Evolutionary conservation across 2,888 invertebrate species (phyloP), one percentile per base, ranked within the genome.

Genomic region (Synanthedon tipuliformis): DNA sequence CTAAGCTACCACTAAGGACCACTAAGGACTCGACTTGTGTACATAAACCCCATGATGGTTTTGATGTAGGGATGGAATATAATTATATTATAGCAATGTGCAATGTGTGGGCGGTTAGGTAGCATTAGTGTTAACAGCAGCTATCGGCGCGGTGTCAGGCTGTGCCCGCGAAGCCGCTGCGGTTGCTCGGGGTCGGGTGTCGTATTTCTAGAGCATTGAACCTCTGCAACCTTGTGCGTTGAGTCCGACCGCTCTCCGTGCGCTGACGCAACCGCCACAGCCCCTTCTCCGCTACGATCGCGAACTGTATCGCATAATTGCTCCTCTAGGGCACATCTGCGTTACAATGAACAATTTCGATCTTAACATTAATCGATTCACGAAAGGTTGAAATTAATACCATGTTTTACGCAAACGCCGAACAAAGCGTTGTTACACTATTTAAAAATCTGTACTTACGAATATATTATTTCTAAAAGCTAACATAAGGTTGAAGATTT

Each of bases 141-240:
- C 49, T 16, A 16, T 16, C 68, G 61, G 66, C 68, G 72, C 15
- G 40, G 34, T 34, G 34, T 34, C 34, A 34, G 34, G 34, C 34
- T 34, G 34, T 41, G 12, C 10, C n/a, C 45, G 53, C 50, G 18
- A 23, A 13, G 40, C 15, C 53, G 50, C 27, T 72, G 72, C 71
- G 77, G 74, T 73, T 71, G 75, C 66, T 66, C 74, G 80, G 81
- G 85, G 83, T 84, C 84, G 81, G 74, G 75, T 79, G 72, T 84
- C 76, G 78, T 84, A 82, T 85, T 85, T 85, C 82, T 87, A 85
- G 87, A 86, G 83, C 86, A 85, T 85, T 87, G 86, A 87, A 86
- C 86, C 82, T 84, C 78, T 76, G 79, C 86, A 86, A 86, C 87
- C 87, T 87, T 87, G 87, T 84, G 78, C 78, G 75, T 86, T 86